A percentile compares a stretch with the other conserved stretches of the same genome.
These are phyloP conservation scores for Salticus scenicus DNA, from an alignment of 2,888 invertebrate species.

Conservation along the genomic window DNA sequence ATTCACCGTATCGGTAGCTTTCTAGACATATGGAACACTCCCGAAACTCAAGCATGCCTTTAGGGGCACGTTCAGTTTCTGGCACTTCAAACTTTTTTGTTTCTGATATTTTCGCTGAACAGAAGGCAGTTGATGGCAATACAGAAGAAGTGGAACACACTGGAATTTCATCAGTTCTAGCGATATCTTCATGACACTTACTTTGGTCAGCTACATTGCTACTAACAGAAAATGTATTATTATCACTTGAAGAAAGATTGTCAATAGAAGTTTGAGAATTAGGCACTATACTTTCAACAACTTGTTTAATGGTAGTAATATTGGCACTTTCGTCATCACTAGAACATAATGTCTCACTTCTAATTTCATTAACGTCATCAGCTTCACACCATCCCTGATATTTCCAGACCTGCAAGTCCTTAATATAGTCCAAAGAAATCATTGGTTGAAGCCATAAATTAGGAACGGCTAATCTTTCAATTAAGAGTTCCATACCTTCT, in stretches of 20 bases:
- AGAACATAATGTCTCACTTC: constrained; percentile 33
- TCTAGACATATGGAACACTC: constrained; percentile 79
- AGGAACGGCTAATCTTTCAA: constrained; percentile 77
- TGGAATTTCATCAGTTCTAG: neutral
- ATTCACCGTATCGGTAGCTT: constrained; percentile 74
- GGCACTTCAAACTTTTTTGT: neutral
- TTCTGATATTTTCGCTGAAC: constrained; percentile 14
- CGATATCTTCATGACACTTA: neutral
- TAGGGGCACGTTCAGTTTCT: constrained; percentile 71
- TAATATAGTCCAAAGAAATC: constrained; percentile 77
- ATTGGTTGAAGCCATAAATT: constrained; percentile 77
- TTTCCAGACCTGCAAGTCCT: constrained; percentile 77
- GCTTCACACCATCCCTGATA: constrained; percentile 73
- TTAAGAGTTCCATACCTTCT: constrained; percentile 76
- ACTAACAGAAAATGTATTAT: neutral
- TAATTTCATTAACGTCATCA: constrained; percentile 45
- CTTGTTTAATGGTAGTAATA: constrained; percentile 1
- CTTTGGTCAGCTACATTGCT: constrained; percentile 31
- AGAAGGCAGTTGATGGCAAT: neutral
- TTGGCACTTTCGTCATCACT: constrained; percentile 66
- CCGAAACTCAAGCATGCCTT: constrained; percentile 75
- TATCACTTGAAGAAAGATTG: neutral
- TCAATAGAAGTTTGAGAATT: constrained; percentile 13
- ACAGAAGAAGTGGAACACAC: neutral
- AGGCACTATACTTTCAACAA: constrained; percentile 23